A percentile compares a stretch with the other conserved stretches of the same genome.
These are phyloP conservation scores for Neosilurus hyrtlii DNA, from an alignment of 2,797 vertebrate species.

Conservation along the genomic window DNA sequence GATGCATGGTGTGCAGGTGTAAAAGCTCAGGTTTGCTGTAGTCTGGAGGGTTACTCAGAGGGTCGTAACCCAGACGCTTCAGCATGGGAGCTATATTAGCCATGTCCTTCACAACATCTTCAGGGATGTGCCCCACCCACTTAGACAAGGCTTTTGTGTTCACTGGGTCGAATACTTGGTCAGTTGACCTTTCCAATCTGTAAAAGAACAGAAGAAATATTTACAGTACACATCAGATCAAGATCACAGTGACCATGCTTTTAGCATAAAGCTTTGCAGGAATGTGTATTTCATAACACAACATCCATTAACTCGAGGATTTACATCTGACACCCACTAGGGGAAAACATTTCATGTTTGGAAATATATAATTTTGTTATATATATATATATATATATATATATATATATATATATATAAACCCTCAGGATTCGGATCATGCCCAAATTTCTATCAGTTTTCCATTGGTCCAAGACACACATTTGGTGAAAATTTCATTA, in stretches of 20 bases:
- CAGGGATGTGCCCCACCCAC: conserved; percentile 91
- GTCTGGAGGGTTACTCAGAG: conserved; percentile 88
- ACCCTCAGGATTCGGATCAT: too few species aligned
- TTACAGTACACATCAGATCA: neutral
- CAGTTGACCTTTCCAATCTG: conserved; percentile 92
- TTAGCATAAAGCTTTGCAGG: neutral
- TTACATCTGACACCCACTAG: too few species aligned
- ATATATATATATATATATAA: too few species aligned
- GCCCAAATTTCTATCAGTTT: too few species aligned
- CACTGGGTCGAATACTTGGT: conserved; percentile 96
- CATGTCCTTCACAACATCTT: conserved; percentile 89
- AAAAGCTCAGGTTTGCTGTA: conserved; percentile 78
- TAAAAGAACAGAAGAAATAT: neutral
- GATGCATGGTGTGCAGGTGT: conserved; percentile 75
- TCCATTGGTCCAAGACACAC: too few species aligned
- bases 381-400: too few species aligned
- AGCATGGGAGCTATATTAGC: conserved; percentile 93
- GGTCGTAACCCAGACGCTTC: conserved; percentile 87
- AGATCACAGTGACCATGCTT: too few species aligned
- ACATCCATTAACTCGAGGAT: neutral
- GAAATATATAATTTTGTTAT: too few species aligned
- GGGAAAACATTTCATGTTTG: too few species aligned
- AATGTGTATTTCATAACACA: neutral
- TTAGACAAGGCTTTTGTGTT: conserved; percentile 90
- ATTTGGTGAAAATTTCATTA: too few species aligned